A percentile compares a stretch with the other conserved stretches of the same genome.
These are phyloP conservation scores for Isoperla grammatica DNA, from an alignment of 2,888 invertebrate genomes.

Conservation along the genomic window DNA sequence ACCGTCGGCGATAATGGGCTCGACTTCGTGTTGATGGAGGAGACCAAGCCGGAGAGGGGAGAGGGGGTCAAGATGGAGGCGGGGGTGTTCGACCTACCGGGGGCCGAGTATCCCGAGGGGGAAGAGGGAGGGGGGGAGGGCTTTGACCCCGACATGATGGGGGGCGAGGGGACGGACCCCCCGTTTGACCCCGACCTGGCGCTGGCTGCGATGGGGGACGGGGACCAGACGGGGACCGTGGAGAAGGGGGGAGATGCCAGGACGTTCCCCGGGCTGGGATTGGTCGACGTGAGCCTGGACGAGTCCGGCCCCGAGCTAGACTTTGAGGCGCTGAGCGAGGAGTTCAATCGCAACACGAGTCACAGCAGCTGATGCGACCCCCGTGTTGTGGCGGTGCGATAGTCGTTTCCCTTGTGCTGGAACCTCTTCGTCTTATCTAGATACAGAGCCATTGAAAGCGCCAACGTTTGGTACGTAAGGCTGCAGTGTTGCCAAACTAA, in stretches of 20 bases:
- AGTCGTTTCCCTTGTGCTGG: not conserved
- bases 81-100: not conserved
- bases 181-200: conserved; percentile 23
- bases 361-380: conserved; percentile 23
- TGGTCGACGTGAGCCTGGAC: conserved; percentile 26
- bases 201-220: conserved; percentile 22
- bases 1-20: conserved; percentile 1
- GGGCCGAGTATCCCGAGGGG: not conserved
- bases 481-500: not conserved
- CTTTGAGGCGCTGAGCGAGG: conserved; percentile 42
- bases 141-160: conserved; percentile 9
- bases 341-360: conserved; percentile 42
- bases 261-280: conserved; percentile 18
- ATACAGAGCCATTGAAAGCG: not conserved
- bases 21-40: not conserved
- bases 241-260: not conserved
- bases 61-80: not conserved
- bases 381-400: not conserved
- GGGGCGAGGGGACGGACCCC: not conserved
- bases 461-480: not conserved
- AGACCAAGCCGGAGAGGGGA: conserved; percentile 19
- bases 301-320: conserved; percentile 37
- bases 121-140: not conserved
- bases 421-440: not conserved
- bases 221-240: not conserved